Base-by-base conservation (phyloP, 1,140 invertebrate species). In the Bombus pascuorum region DNA sequence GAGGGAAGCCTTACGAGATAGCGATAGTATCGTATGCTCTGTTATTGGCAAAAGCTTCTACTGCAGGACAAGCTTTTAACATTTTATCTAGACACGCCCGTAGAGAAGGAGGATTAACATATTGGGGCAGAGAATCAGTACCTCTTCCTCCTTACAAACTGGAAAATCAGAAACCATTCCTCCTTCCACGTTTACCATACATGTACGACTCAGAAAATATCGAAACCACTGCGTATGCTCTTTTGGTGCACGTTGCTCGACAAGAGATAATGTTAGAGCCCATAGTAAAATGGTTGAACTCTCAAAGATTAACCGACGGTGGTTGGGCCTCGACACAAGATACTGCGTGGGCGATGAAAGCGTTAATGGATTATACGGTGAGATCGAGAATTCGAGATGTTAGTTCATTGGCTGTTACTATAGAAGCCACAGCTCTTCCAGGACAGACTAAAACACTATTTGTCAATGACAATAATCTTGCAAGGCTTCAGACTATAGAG, bases 291-390 rank as follows among this genome's bases (percentile, higher is more conserved):
- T 99, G 99, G 99, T 95, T 99, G 12, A 99, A 99, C 93, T 96
- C 97, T 0, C 98, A 99, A 93, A 96, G 99, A 74, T 95, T 99
- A 1, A 97, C 97, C n/a, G 98, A 99, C 91, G 98, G 98, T 62
- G 99, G 98, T 0, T 99, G 98, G 98, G 98, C 98, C 0, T 99
- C 98, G 1, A 99, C 98, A 9, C 98, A 99, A 95, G 98, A 99
- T 93, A 98, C 98, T 1, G 97, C 98, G 85, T 96, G 98, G 91
- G 98, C 98, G 0, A 95, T 99, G 94, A 98, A 98, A 92, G 98
- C 98, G 1, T 93, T 99, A 6, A 98, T 98, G 90, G 98, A 98
- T 89, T 99, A 98, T 93, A 98, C 98, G 0, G 97, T 97, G 44
- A 96, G 97, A 71, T 97, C 98, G 65, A 96, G 98, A 47, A 96